Base-by-base conservation (phyloP, 2,797 vertebrate species). In the Clarias platycephalus region DNA sequence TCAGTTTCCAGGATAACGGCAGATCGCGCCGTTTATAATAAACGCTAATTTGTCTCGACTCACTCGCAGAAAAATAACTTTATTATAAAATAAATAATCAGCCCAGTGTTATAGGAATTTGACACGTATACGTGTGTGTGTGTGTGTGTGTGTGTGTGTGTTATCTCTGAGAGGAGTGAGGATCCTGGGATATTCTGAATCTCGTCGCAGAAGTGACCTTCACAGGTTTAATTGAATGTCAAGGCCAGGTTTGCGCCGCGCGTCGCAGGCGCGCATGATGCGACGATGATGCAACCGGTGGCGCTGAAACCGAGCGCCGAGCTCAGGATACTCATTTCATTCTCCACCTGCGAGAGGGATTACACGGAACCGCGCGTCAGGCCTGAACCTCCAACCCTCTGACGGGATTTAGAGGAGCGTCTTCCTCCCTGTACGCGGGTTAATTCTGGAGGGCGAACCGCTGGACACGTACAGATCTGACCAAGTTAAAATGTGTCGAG, bases 141-240 rank as follows among this genome's bases (percentile, higher is more conserved):
- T 44, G 37, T 40, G 64, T 49, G 24, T 71, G 70, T 72, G 70
- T 70, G 68, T 71, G 68, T 71, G 68, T 71, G 68, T 71, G 68
- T 44, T 44, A 9, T 44, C 8, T 49, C 4, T 26, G 26, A 5
- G 72, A 44, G 79, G 82, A 71, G 49, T 81, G 80, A 77, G 70
- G 66, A 77, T 83, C 20, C 34, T 28, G 70, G 58, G 44, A 72
- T 28, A 85, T 81, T 78, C 63, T 68, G 66, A 82, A 84, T 44
- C 53, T 82, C 77, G 60, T 79, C 57, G 68, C 44, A 34, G 68
- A 68, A 76, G 76, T 85, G 86, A 83, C 81, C 84, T 83, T 83
- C 40, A 81, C 31, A 49, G 44, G 55, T 80, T 77, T 87, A 85
- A 87, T 86, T 62, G 76, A 85, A 87, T 85, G 83, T 85, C 72